A percentile compares a stretch with the other conserved stretches of the same genome.
Conservation (phyloP, 2,797 vertebrate species). For the Telmatherina bonti region DNA sequence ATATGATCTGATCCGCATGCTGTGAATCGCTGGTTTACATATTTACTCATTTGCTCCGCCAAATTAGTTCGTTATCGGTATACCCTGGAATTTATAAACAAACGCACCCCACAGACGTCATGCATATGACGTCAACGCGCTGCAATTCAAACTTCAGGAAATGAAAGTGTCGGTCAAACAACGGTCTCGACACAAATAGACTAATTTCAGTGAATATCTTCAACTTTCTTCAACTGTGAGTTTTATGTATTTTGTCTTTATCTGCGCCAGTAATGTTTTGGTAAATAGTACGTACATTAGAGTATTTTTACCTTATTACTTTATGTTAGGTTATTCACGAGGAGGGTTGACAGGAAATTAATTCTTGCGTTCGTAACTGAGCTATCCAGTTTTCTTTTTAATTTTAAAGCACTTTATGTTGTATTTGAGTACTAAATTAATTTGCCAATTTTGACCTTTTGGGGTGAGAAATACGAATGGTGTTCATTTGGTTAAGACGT, state of each 20-base stretch:
- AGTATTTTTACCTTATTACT: neutral
- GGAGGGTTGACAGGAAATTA: neutral
- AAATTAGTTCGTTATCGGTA: rapidly evolving
- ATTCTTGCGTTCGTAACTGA: neutral
- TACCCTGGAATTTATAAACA: rapidly evolving
- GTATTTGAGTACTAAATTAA: neutral
- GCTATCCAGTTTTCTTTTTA: neutral
- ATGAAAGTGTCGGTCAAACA: conserved; percentile 46
- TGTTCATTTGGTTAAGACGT: neutral
- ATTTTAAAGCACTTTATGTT: neutral
- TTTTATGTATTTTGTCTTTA: neutral
- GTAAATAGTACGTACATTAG: neutral
- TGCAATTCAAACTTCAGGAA: conserved; percentile 81
- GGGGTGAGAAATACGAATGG: neutral
- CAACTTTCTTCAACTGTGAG: conserved; percentile 29
- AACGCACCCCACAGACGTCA: neutral
- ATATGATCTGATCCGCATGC: too few relatives aligned
- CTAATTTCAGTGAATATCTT: neutral
- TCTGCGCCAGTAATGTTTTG: neutral
- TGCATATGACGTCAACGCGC: conserved; percentile 71
- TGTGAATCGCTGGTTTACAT: neutral
- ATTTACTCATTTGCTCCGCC: conserved; percentile 5
- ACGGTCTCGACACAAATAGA: conserved; percentile 28
- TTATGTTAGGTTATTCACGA: neutral
- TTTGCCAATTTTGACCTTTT: neutral